These are phyloP conservation scores for Argyrosomus japonicus DNA, from an alignment of 2,113 vertebrate species.

Conservation along the genomic window DNA sequence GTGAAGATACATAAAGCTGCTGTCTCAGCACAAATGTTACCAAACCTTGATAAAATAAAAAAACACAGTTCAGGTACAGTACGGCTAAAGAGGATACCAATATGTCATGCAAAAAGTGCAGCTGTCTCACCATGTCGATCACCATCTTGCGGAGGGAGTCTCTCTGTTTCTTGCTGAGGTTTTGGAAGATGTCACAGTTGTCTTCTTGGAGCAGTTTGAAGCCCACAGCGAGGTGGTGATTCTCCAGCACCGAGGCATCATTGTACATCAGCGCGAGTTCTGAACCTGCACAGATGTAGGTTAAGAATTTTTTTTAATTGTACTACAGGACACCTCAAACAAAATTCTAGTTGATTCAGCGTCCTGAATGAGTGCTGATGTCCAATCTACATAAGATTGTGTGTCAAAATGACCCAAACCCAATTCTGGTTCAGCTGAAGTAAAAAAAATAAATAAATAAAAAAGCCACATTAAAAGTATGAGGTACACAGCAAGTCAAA, in stretches of 20 bases:
- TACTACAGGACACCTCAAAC: neutral
- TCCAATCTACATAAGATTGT: neutral
- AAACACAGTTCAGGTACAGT: neutral
- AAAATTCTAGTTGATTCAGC: too few relatives aligned
- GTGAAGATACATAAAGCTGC: neutral
- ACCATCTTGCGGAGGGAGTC: conserved; percentile 91
- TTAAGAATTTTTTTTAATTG: neutral
- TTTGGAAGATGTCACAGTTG: conserved; percentile 94
- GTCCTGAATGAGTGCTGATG: neutral
- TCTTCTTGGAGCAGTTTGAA: conserved; percentile 95
- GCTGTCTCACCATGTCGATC: conserved; percentile 89
- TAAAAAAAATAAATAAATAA: too few relatives aligned
- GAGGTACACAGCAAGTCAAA: neutral
- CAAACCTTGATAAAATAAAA: too few relatives aligned
- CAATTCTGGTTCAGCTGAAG: neutral
- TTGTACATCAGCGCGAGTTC: conserved; percentile 96
- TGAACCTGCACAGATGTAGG: conserved; percentile 82
- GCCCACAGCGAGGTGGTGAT: conserved; percentile 93
- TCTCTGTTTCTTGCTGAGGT: conserved; percentile 90
- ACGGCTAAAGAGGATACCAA: neutral
- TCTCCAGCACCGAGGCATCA: conserved; percentile 92
- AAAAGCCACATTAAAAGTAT: too few relatives aligned
- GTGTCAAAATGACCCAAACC: neutral
- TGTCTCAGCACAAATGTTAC: too few relatives aligned
- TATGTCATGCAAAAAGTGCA: neutral